phyloP scores from a whole-genome alignment of 2,888 invertebrate species.

The Cephus rjabovi region DNA sequence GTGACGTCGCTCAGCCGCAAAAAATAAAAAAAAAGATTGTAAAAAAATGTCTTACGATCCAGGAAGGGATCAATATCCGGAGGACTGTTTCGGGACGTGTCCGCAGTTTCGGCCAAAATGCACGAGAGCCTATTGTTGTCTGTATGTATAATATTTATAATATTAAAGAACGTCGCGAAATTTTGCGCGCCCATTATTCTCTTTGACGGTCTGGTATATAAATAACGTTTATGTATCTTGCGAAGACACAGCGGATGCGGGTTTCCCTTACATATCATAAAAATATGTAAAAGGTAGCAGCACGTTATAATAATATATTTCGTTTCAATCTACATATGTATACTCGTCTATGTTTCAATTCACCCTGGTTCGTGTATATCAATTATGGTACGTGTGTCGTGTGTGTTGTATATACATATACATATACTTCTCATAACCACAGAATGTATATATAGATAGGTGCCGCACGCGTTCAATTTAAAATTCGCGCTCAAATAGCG shows the following conservation, averaged over 20 bases:
- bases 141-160: background rate
- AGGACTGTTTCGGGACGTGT: background rate
- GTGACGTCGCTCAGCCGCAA: background rate
- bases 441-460: constrained; percentile 23
- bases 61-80: background rate
- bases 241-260: background rate
- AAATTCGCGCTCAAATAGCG: background rate
- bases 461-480: background rate
- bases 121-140: background rate
- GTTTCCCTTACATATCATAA: background rate
- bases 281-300: background rate
- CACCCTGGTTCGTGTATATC: constrained; percentile 6
- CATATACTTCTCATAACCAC: constrained; percentile 6
- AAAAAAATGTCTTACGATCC: background rate
- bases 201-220: background rate
- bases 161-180: background rate
- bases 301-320: background rate
- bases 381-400: background rate
- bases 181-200: background rate
- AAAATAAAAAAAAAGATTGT: background rate
- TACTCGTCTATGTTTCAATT: background rate
- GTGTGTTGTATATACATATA: background rate
- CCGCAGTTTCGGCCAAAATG: background rate
- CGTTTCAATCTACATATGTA: background rate
- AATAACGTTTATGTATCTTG: background rate